Evolutionary conservation across 2,888 invertebrate species (phyloP).

Genomic region (Parnassius orleans): DNA sequence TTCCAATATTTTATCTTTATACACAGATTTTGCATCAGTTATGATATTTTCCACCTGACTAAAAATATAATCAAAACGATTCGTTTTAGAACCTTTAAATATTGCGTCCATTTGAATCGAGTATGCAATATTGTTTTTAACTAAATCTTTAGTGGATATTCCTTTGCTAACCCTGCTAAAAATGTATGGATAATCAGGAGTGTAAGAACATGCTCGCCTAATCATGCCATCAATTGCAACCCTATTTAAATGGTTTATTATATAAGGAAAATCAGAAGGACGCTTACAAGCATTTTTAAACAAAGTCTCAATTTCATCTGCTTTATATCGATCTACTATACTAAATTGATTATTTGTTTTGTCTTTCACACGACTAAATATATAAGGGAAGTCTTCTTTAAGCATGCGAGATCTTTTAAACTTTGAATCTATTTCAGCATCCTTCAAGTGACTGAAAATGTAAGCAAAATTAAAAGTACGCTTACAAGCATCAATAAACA

Average conservation of each 20-base stretch:
- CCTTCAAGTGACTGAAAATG: conserved; percentile 20
- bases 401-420: conserved; percentile 14
- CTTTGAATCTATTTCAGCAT: conserved; percentile 15
- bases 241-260: conserved; percentile 13
- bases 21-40: not conserved
- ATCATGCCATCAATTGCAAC: conserved; percentile 18
- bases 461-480: conserved; percentile 15
- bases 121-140: not conserved
- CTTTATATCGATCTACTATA: not conserved
- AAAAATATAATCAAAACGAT: conserved; percentile 15
- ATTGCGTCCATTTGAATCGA: conserved; percentile 6
- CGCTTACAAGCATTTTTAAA: conserved; percentile 21
- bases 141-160: no score
- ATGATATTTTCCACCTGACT: not conserved
- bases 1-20: not conserved
- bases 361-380: conserved; percentile 10
- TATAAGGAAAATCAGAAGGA: conserved; percentile 9
- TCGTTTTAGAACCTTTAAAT: conserved; percentile 2
- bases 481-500: conserved; percentile 21
- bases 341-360: conserved; percentile 1
- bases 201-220: conserved; percentile 10
- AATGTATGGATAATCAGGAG: conserved; percentile 13
- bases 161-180: conserved; percentile 9
- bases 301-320: conserved; percentile 19
- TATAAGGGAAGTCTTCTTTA: conserved; percentile 19